Evolutionary conservation across 2,888 invertebrate genomes (phyloP).

Genomic region (Chymomyza procnemis): DNA sequence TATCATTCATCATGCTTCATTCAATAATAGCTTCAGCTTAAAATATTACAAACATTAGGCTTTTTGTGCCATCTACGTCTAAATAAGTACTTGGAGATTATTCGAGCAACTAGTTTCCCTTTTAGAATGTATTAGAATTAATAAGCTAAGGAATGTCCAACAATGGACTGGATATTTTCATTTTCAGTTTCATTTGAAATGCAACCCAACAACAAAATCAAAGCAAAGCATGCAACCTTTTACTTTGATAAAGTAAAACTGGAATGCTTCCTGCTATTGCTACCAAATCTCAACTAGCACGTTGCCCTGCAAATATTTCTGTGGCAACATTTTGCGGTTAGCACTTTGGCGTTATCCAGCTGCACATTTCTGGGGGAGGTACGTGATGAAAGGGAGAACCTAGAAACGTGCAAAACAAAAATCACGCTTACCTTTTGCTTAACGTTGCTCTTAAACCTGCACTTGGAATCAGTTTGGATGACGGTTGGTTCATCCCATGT

Average conservation of each 20-base stretch:
- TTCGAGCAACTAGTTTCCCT: background rate
- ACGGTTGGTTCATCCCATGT: too few species aligned
- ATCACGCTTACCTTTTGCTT: background rate
- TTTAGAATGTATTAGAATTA: background rate
- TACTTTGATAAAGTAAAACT: background rate
- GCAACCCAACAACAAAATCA: background rate
- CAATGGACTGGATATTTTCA: background rate
- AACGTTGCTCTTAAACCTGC: background rate
- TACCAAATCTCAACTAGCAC: background rate
- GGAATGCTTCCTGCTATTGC: background rate
- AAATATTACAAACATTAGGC: too few species aligned
- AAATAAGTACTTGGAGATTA: background rate
- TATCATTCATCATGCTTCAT: too few species aligned
- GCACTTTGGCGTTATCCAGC: slow-evolving; percentile 3
- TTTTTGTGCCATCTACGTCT: too few species aligned
- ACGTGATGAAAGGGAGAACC: background rate
- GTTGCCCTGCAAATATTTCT: slow-evolving; percentile 15
- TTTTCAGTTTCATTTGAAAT: background rate
- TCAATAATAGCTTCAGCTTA: too few species aligned
- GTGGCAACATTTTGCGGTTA: slow-evolving; percentile 20
- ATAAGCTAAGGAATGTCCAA: background rate
- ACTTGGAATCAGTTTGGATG: background rate
- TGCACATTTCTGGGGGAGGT: background rate
- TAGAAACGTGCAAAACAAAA: background rate
- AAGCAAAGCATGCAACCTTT: background rate